Conservation (phyloP, 1,140 invertebrate species). For the Atta colombica region DNA sequence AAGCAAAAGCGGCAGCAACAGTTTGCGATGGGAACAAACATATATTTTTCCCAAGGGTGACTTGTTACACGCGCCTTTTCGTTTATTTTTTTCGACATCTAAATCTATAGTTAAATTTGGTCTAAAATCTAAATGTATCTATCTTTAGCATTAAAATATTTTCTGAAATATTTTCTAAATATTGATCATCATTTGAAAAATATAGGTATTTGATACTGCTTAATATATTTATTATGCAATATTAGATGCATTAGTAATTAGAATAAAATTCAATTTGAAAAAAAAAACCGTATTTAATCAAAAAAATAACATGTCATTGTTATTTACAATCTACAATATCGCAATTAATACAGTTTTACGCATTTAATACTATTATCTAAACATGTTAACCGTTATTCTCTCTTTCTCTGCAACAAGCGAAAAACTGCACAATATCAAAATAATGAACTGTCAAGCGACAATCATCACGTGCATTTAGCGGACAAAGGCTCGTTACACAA, state of each 20-base stretch:
- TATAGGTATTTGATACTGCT: not conserved
- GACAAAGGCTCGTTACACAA: constrained; percentile 63
- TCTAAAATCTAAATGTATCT: not conserved
- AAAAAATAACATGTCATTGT: not conserved
- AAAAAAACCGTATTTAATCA: not conserved
- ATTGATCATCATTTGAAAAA: not conserved
- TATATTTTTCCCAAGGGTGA: constrained; percentile 53
- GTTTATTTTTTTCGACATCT: constrained; percentile 26
- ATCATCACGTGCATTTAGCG: constrained; percentile 48
- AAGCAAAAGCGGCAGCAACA: constrained; percentile 63
- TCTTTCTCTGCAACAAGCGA: constrained; percentile 10
- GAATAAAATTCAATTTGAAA: not conserved
- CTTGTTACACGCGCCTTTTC: constrained; percentile 38
- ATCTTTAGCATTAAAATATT: not conserved
- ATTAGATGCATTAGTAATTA: too few species aligned
- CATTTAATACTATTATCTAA: constrained; percentile 1
- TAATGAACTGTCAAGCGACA: constrained; percentile 63
- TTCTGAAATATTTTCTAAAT: not conserved
- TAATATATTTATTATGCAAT: not conserved
- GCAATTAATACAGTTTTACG: constrained; percentile 1
- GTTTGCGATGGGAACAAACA: constrained; percentile 52
- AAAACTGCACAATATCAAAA: constrained; percentile 54
- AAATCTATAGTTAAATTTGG: constrained; percentile 32
- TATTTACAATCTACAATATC: not conserved
- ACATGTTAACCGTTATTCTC: constrained; percentile 23